Conservation (phyloP, 2,113 vertebrate genomes). For the Taurulus bubalis region DNA sequence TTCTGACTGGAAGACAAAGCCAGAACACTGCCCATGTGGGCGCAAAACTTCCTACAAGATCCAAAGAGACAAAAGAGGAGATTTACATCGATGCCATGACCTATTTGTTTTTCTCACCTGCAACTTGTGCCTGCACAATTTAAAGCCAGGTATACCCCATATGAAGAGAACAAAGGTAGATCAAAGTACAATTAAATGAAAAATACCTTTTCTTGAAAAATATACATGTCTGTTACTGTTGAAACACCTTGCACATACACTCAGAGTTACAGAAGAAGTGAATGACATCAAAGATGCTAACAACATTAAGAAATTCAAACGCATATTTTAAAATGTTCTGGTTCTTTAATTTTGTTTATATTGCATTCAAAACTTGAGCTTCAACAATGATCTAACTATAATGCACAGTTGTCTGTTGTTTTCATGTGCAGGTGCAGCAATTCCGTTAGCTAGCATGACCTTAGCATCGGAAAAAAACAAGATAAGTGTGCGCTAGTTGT, state of each 20-base stretch:
- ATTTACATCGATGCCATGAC: not conserved
- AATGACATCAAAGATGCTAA: not conserved
- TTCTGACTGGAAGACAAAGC: constrained; percentile 84
- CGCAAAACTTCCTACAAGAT: constrained; percentile 50
- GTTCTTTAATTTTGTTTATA: not conserved
- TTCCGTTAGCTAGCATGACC: constrained; percentile 76
- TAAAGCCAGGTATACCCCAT: not conserved
- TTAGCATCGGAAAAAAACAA: constrained; percentile 65
- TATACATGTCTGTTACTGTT: not conserved
- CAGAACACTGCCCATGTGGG: constrained; percentile 89
- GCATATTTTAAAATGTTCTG: not conserved
- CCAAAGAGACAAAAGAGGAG: not conserved
- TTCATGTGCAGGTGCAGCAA: constrained; percentile 52
- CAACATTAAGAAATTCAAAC: not conserved
- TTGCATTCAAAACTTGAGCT: not conserved
- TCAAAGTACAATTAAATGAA: not conserved
- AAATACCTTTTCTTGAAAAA: not conserved
- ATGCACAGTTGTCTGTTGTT: constrained; percentile 8
- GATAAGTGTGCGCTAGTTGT: not conserved
- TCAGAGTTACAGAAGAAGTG: too few relatives aligned
- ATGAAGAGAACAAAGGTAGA: not conserved
- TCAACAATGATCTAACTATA: not conserved
- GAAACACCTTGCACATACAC: not conserved
- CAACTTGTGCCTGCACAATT: not conserved
- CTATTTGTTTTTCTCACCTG: not conserved